Conservation (phyloP, 2,113 vertebrate species). For the Himantopus leucocephalus region DNA sequence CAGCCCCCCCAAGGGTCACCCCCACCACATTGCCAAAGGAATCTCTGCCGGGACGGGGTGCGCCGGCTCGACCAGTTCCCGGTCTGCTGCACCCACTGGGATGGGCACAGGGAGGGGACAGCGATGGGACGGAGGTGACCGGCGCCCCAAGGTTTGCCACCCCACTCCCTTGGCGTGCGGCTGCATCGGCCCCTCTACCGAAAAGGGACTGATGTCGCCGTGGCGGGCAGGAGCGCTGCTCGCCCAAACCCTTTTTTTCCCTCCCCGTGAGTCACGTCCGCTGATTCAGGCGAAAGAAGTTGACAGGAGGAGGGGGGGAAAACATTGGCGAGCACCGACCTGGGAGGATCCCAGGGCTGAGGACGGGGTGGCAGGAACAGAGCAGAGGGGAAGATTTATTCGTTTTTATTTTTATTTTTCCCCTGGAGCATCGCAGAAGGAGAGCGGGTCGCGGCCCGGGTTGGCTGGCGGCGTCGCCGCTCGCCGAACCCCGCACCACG, state of each 20-base stretch:
- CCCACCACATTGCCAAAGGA: not conserved
- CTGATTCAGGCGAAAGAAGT: not conserved
- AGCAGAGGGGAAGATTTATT: not conserved
- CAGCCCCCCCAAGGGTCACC: not conserved
- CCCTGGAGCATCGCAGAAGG: not conserved
- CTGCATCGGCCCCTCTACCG: rapidly evolving
- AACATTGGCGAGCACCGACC: not conserved
- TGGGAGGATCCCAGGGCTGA: not conserved
- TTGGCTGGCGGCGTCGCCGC: rapidly evolving
- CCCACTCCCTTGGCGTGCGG: rapidly evolving
- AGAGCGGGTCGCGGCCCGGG: rapidly evolving
- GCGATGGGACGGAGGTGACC: not conserved
- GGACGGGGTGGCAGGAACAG: not conserved
- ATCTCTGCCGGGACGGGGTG: conserved; percentile 8
- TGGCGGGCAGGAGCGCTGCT: rapidly evolving
- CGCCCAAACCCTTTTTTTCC: not conserved
- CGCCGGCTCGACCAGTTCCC: conserved; percentile 20
- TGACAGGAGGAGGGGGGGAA: not conserved
- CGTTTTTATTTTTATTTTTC: not conserved
- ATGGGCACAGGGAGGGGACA: not conserved
- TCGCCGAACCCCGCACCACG: rapidly evolving
- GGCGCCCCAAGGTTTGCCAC: not conserved
- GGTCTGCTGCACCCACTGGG: conserved; percentile 19
- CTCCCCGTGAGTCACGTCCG: not conserved
- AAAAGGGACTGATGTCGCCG: rapidly evolving